Percentiles rank a stretch among this genome's conserved stretches.
These are phyloP conservation scores for Psammodynastes pulverulentus DNA, from an alignment of 2,113 vertebrate genomes.

Conservation along the genomic window DNA sequence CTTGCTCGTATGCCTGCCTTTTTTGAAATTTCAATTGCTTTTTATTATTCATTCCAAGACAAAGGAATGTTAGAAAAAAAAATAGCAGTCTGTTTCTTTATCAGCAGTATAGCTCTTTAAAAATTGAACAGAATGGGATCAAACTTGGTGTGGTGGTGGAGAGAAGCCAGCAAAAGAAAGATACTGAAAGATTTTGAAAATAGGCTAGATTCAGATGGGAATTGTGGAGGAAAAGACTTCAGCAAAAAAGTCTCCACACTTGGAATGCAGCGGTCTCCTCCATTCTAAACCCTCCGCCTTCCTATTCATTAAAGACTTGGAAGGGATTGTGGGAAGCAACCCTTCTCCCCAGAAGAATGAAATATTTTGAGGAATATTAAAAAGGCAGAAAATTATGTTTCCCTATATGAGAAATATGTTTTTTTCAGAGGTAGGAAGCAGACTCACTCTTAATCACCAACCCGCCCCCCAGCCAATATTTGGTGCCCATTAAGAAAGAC, in stretches of 20 bases:
- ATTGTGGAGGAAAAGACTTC: not conserved
- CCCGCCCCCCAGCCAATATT: no score
- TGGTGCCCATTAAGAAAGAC: no score
- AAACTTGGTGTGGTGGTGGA: not conserved
- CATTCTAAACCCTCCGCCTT: not conserved
- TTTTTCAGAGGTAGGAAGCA: no score
- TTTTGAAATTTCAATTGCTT: not conserved
- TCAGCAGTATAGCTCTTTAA: not conserved
- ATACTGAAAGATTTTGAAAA: not conserved
- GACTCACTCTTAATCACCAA: no score
- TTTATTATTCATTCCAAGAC: not conserved
- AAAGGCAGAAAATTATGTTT: no score
- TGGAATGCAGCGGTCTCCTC: not conserved
- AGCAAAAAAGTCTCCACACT: not conserved
- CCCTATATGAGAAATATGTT: no score
- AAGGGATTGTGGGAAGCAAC: not conserved
- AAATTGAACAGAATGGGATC: not conserved
- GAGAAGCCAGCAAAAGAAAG: not conserved
- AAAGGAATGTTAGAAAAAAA: not conserved
- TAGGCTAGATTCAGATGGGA: not conserved
- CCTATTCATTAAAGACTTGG: not conserved
- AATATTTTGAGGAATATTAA: no score
- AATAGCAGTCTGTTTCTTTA: not conserved
- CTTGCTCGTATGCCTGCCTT: not conserved
- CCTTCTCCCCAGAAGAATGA: no score